Percentiles rank a stretch among this genome's conserved stretches.
phyloP scores from a whole-genome alignment of 2,888 invertebrate species.

The Halocaridina rubra region DNA sequence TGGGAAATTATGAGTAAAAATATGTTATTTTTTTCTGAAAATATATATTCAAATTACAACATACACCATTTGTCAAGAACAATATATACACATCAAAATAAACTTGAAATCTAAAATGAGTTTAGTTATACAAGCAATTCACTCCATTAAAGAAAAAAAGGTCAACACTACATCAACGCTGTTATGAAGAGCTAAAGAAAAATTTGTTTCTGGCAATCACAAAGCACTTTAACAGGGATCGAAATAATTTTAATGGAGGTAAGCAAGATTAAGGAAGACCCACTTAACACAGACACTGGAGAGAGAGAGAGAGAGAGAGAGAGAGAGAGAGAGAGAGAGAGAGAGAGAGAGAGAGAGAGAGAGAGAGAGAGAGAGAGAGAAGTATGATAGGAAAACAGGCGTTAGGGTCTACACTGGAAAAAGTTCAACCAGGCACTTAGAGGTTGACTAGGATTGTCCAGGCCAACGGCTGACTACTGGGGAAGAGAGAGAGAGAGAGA shows the following conservation, averaged over 20 bases:
- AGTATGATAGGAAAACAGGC: background rate
- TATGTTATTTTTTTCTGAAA: background rate
- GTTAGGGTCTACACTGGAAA: background rate
- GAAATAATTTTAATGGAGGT: background rate
- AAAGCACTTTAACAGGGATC: background rate
- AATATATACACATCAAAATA: conserved; percentile 12
- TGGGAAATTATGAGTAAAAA: conserved; percentile 16
- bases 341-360: background rate
- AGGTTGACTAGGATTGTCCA: background rate
- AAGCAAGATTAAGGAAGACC: background rate
- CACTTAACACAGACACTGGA: background rate
- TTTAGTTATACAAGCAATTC: conserved; percentile 12
- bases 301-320: background rate
- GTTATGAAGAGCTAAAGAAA: no score
- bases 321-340: background rate
- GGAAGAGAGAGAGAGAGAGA: background rate
- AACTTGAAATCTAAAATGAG: background rate
- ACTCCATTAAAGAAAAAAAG: conserved; percentile 17
- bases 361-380: background rate
- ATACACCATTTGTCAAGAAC: conserved; percentile 9
- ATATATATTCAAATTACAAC: conserved; percentile 32
- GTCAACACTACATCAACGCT: no score
- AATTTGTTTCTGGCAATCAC: background rate
- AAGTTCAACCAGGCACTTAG: background rate
- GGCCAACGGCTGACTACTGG: background rate